A percentile compares a stretch with the other conserved stretches of the same genome.
Conservation (phyloP, 2,113 vertebrate species). For the Clarias macrocephalus region DNA sequence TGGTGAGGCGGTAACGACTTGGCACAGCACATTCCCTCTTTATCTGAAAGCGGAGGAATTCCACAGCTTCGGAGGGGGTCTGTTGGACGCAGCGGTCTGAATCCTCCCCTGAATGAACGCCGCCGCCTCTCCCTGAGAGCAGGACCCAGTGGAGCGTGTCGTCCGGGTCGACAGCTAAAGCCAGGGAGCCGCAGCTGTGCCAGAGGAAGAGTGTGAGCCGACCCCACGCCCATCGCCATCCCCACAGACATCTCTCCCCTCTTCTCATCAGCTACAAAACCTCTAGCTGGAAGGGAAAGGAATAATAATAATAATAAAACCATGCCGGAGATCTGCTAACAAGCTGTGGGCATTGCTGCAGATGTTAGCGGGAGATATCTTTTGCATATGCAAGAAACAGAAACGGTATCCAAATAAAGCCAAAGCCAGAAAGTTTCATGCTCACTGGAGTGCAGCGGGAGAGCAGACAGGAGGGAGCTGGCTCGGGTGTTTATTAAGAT, state of each 20-base stretch:
- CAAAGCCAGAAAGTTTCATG: constrained; percentile 53
- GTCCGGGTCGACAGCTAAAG: constrained; percentile 53
- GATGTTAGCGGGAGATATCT: constrained; percentile 59
- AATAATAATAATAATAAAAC: constrained; percentile 46
- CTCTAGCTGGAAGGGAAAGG: constrained; percentile 57
- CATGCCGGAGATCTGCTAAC: constrained; percentile 27
- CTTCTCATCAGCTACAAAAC: constrained; percentile 64
- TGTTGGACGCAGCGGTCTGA: constrained; percentile 64
- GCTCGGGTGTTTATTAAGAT: neutral
- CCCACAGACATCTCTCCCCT: constrained; percentile 60
- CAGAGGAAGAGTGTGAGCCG: constrained; percentile 61
- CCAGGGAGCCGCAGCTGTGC: constrained; percentile 66
- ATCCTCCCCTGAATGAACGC: constrained; percentile 68
- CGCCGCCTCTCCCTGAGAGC: constrained; percentile 62
- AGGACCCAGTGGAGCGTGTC: constrained; percentile 66
- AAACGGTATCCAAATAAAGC: constrained; percentile 59
- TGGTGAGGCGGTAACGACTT: constrained; percentile 44
- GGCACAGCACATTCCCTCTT: constrained; percentile 55
- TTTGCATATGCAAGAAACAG: constrained; percentile 60
- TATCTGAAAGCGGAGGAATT: constrained; percentile 63
- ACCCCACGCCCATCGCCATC: constrained; percentile 55
- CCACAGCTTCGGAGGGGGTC: constrained; percentile 64
- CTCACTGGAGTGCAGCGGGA: constrained; percentile 50
- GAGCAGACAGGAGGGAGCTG: neutral
- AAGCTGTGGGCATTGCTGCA: constrained; percentile 45